phyloP scores from a whole-genome alignment of 2,797 vertebrate species.

The Urophycis tenuis region DNA sequence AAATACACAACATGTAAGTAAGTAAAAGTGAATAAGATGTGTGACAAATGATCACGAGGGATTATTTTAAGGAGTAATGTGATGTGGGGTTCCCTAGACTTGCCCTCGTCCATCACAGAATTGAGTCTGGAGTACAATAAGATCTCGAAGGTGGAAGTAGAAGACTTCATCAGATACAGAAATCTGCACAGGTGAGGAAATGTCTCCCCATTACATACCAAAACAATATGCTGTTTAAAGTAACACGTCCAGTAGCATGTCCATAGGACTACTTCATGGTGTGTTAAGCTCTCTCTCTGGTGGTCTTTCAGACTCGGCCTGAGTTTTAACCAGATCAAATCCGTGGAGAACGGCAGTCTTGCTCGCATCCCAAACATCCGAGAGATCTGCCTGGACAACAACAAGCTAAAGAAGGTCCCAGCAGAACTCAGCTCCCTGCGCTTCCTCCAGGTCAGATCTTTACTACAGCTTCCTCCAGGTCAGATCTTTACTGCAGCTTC shows the following conservation, averaged over 20 bases:
- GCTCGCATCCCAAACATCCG: constrained; percentile 77
- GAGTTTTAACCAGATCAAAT: constrained; percentile 90
- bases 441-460: constrained; percentile 81
- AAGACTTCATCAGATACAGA: constrained; percentile 91
- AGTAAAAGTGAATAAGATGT: not conserved
- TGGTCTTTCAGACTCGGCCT: constrained; percentile 81
- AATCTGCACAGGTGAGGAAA: constrained; percentile 82
- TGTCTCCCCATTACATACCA: not conserved
- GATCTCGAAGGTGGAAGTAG: constrained; percentile 84
- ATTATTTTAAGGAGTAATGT: not conserved
- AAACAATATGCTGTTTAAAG: not conserved
- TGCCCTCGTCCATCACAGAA: constrained; percentile 84
- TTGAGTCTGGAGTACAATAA: constrained; percentile 93
- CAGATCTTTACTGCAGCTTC: constrained; percentile 72
- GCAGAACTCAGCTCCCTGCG: constrained; percentile 80
- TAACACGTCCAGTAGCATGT: not conserved
- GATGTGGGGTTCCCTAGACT: constrained; percentile 47
- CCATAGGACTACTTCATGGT: not conserved
- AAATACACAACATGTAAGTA: too few species aligned
- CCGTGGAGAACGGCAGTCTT: constrained; percentile 90
- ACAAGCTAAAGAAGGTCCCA: constrained; percentile 88
- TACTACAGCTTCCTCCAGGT: not conserved
- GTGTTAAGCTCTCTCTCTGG: not conserved
- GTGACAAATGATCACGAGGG: not conserved
- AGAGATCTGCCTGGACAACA: constrained; percentile 89